Conservation (phyloP, 2,113 vertebrate genomes). For the Gallinago media region DNA sequence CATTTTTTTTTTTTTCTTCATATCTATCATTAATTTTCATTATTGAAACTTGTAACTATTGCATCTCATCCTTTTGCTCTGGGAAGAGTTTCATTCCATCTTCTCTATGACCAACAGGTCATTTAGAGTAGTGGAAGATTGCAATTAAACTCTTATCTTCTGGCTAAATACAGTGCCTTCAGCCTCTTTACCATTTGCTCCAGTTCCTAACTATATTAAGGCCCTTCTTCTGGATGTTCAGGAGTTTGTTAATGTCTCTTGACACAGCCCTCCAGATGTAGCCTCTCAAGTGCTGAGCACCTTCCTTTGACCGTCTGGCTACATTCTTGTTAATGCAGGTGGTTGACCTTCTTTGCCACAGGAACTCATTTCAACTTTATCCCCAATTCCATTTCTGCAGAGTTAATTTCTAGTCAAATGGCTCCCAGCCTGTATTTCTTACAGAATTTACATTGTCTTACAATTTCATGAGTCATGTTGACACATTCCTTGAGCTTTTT, state of each 20-base stretch:
- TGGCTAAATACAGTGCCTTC: not conserved
- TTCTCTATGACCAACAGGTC: not conserved
- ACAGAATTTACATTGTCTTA: not conserved
- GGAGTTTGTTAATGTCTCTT: not conserved
- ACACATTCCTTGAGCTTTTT: not conserved
- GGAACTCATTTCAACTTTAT: not conserved
- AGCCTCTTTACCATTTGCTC: not conserved
- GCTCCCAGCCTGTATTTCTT: not conserved
- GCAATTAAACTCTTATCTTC: not conserved
- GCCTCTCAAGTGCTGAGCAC: not conserved
- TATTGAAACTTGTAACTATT: not conserved
- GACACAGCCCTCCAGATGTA: not conserved
- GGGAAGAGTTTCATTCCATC: not conserved
- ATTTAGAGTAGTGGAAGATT: not conserved
- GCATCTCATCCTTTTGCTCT: not conserved
- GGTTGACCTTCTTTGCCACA: not conserved
- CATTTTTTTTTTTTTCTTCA: not conserved
- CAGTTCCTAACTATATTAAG: not conserved
- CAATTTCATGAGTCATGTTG: rapidly evolving
- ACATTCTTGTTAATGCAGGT: not conserved
- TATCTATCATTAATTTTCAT: not conserved
- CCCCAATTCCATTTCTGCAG: not conserved
- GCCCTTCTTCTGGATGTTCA: not conserved
- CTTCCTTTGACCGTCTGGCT: not conserved
- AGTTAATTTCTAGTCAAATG: not conserved